These are phyloP conservation scores for Eristalinus sepulchralis DNA, from an alignment of 2,888 invertebrate species.

Conservation along the genomic window DNA sequence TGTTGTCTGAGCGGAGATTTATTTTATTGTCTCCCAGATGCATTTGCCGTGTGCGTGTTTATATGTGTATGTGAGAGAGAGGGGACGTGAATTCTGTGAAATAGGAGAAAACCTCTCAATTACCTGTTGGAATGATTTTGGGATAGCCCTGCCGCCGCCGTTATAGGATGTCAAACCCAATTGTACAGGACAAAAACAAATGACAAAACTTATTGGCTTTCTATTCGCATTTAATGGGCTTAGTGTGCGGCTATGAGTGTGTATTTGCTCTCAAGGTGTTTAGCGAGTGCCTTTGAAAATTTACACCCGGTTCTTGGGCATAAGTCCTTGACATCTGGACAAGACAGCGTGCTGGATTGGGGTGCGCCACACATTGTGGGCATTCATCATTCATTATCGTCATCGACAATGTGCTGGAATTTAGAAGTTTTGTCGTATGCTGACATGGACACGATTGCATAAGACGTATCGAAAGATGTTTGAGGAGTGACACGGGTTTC, in stretches of 20 bases:
- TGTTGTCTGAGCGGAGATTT: constrained; percentile 22
- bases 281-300: constrained; percentile 56
- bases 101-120: constrained; percentile 66
- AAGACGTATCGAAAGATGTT: constrained; percentile 19
- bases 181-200: constrained; percentile 70
- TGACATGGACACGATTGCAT: constrained; percentile 7
- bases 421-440: background rate
- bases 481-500: background rate
- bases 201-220: constrained; percentile 71
- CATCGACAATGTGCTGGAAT: constrained; percentile 37
- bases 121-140: constrained; percentile 56
- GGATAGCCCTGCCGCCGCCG: constrained; percentile 41
- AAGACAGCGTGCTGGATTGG: constrained; percentile 50
- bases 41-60: background rate
- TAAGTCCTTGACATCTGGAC: constrained; percentile 71
- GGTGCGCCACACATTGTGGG: constrained; percentile 59
- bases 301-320: constrained; percentile 64
- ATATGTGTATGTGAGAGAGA: background rate
- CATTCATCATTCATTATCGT: constrained; percentile 65
- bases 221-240: constrained; percentile 64
- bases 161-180: constrained; percentile 62
- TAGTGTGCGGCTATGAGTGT: constrained; percentile 59
- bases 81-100: constrained; percentile 28
- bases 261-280: constrained; percentile 65
- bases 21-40: constrained; percentile 43